A percentile compares a stretch with the other conserved stretches of the same genome.
phyloP scores from a whole-genome alignment of 1,140 invertebrate genomes.

The Eupristina koningsbergeri region DNA sequence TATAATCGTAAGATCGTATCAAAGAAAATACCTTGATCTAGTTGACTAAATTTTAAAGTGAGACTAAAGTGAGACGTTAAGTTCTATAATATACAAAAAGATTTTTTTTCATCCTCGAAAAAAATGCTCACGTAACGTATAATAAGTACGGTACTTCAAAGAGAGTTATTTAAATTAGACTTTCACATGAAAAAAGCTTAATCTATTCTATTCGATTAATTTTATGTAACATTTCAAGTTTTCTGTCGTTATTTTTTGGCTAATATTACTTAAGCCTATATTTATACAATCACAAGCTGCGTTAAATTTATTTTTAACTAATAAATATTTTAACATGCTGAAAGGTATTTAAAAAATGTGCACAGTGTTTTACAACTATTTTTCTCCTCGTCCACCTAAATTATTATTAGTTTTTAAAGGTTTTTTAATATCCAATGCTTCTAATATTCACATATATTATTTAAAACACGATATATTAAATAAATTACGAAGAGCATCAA shows the following conservation, averaged over 20 bases:
- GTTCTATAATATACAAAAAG: neutral
- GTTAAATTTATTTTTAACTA: neutral
- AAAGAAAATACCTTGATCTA: slow-evolving; percentile 14
- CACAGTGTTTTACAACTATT: neutral
- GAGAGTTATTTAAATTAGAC: neutral
- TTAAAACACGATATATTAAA: too few species aligned
- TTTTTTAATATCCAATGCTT: neutral
- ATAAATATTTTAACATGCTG: neutral
- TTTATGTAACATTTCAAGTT: neutral
- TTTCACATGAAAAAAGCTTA: neutral
- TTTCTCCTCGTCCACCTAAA: neutral
- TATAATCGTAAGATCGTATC: neutral
- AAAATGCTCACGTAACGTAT: neutral
- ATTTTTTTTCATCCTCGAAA: neutral
- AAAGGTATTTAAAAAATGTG: neutral
- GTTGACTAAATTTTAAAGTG: neutral
- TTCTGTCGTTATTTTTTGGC: neutral
- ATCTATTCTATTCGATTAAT: neutral
- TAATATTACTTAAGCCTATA: neutral
- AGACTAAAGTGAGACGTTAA: neutral
- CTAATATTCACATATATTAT: too few species aligned
- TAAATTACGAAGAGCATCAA: neutral
- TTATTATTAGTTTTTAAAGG: neutral
- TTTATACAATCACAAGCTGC: neutral
- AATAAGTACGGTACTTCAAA: neutral